Conservation (phyloP, 2,888 invertebrate species). For the Spatulosminthurus flaviceps region DNA sequence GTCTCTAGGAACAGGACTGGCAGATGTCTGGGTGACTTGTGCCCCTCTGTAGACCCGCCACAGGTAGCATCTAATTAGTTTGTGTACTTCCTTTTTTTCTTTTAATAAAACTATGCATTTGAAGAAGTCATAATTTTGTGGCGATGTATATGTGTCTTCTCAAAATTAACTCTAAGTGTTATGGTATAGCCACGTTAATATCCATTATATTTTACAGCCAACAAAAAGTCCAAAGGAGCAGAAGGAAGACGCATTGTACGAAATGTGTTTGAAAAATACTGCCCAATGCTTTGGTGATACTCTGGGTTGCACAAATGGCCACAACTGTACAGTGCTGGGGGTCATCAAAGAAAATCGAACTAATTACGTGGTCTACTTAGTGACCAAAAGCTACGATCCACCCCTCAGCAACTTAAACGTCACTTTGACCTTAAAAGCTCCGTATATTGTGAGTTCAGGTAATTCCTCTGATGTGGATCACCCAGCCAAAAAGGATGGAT, state of each 20-base stretch:
- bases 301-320: constrained; percentile 22
- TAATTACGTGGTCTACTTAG: constrained; percentile 28
- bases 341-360: constrained; percentile 26
- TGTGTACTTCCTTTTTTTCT: not conserved
- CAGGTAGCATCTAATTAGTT: too few relatives aligned
- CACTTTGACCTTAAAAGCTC: constrained; percentile 23
- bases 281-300: constrained; percentile 36
- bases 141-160: too few relatives aligned
- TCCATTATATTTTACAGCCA: constrained; percentile 1
- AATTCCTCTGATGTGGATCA: not conserved
- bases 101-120: not conserved
- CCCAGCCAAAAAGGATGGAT: not conserved
- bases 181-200: not conserved
- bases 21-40: constrained; percentile 2
- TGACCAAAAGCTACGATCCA: constrained; percentile 34
- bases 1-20: not conserved
- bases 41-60: not conserved
- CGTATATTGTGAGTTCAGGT: not conserved
- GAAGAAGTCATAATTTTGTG: too few relatives aligned
- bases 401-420: constrained; percentile 19
- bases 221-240: not conserved
- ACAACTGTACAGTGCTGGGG: constrained; percentile 34
- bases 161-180: too few relatives aligned
- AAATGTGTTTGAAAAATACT: constrained; percentile 34
- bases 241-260: constrained; percentile 31